Evolutionary conservation across 2,797 vertebrate species (phyloP).

Genomic region (Anabas testudineus): DNA sequence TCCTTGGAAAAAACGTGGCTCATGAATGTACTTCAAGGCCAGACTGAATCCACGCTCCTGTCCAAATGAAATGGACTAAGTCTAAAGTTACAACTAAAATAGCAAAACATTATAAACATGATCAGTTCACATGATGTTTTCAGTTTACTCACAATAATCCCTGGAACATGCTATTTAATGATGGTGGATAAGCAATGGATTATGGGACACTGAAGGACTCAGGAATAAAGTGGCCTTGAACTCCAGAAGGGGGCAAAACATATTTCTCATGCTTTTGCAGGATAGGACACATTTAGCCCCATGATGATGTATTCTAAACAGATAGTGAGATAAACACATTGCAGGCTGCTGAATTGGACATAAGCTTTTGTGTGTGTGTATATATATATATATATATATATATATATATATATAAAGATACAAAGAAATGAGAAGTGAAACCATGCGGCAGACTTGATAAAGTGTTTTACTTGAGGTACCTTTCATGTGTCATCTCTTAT

Average conservation of each 20-base stretch:
- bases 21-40: no score
- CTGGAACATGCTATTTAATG: background rate
- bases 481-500: conserved; percentile 27
- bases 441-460: background rate
- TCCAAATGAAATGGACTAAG: background rate
- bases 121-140: background rate
- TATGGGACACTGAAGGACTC: no score
- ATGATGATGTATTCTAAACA: no score
- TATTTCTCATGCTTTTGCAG: background rate
- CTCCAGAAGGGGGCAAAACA: background rate
- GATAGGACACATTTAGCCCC: background rate
- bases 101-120: background rate
- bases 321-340: background rate
- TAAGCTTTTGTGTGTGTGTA: background rate
- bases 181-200: background rate
- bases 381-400: no score
- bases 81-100: conserved; percentile 6
- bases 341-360: background rate
- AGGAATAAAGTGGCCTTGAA: background rate
- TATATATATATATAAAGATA: background rate
- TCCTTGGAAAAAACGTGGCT: background rate
- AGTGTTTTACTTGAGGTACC: background rate
- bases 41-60: background rate
- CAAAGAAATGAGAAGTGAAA: background rate
- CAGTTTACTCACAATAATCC: no score